Conservation (phyloP, 2,888 invertebrate genomes). For the Alviniconcha strummeri region DNA sequence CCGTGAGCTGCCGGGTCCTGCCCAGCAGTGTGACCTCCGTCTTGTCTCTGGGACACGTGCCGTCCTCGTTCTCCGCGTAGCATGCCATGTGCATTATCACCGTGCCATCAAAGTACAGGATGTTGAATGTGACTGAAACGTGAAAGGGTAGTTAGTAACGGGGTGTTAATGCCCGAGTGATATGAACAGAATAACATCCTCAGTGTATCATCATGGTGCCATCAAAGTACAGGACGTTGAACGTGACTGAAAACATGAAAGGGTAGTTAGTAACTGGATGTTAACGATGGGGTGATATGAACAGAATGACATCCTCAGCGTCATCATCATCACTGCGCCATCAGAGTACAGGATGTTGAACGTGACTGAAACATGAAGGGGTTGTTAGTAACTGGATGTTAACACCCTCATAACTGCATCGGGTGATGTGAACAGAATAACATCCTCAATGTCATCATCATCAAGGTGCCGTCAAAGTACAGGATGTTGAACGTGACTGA, state of each 20-base stretch:
- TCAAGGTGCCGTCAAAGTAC: conserved; percentile 44
- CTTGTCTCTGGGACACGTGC: conserved; percentile 35
- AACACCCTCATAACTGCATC: too few species aligned
- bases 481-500: conserved; percentile 48
- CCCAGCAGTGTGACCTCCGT: conserved; percentile 48
- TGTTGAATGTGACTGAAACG: conserved; percentile 45
- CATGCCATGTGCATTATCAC: conserved; percentile 49
- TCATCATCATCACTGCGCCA: conserved; percentile 40
- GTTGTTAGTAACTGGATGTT: too few species aligned
- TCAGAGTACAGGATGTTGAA: conserved; percentile 48
- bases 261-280: too few species aligned
- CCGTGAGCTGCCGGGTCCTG: conserved; percentile 38
- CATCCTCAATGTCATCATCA: conserved; percentile 23
- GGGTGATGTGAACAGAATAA: too few species aligned
- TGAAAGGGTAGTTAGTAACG: too few species aligned
- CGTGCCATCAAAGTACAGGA: conserved; percentile 45
- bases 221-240: conserved; percentile 48
- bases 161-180: too few species aligned
- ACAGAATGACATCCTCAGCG: too few species aligned
- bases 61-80: conserved; percentile 39
- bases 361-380: conserved; percentile 35
- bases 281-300: too few species aligned
- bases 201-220: conserved; percentile 24
- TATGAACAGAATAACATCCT: not conserved
- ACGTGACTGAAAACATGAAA: conserved; percentile 37